Conservation (phyloP, 2,797 vertebrate species). For the Cyprinodon diabolis region DNA sequence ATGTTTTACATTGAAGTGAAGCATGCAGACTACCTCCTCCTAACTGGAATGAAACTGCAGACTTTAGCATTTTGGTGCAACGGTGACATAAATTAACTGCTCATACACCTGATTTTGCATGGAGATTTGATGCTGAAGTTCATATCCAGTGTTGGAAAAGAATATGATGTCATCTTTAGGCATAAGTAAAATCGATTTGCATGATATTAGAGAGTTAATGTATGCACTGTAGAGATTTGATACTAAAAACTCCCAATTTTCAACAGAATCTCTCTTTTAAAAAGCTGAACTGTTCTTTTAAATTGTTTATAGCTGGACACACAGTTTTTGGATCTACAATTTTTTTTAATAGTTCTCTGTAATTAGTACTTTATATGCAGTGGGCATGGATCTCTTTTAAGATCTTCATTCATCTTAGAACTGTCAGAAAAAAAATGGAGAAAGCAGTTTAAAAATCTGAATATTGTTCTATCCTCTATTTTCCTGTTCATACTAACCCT, state of each 20-base stretch:
- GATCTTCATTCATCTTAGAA: neutral
- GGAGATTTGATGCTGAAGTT: neutral
- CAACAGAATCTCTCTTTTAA: too few relatives aligned
- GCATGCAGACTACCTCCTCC: neutral
- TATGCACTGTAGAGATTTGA: too few relatives aligned
- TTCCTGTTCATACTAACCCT: neutral
- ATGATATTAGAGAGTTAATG: too few relatives aligned
- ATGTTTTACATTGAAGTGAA: neutral
- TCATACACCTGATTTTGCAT: neutral
- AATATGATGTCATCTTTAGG: too few relatives aligned
- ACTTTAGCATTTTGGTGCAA: neutral
- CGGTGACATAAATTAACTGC: neutral
- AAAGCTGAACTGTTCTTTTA: too few relatives aligned
- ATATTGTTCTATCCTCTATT: neutral
- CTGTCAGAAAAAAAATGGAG: neutral
- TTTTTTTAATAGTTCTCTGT: too few relatives aligned
- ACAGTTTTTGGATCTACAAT: too few relatives aligned
- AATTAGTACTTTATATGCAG: too few relatives aligned
- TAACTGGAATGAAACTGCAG: neutral
- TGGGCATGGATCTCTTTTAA: too few relatives aligned
- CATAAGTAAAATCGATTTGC: too few relatives aligned
- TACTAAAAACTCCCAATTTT: too few relatives aligned
- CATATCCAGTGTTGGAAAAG: neutral
- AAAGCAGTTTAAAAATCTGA: neutral
- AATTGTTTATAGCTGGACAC: too few relatives aligned